Base-by-base conservation (phyloP, 2,797 vertebrate genomes). In the Eupleurogrammus muticus region DNA sequence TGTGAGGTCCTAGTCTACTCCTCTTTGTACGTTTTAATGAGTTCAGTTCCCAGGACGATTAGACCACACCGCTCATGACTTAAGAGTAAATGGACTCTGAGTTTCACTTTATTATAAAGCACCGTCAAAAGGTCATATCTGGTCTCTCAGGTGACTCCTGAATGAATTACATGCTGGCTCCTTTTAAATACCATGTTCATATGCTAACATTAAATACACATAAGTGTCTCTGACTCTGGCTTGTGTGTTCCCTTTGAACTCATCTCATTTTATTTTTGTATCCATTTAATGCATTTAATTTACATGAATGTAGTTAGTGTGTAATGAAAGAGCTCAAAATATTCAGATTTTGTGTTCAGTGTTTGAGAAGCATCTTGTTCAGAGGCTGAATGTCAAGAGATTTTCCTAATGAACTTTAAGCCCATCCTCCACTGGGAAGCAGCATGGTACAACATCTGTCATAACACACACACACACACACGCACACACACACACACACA, bases 381-480 rank as follows among this genome's bases (percentile, higher is more conserved):
- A 61, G 65, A 79, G 83, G 44, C 62, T 87, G 80, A 87, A 87
- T 84, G 83, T 85, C 84, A 87, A 57, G 61, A 82, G 80, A 78
- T 61, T 56, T 81, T 84, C 56, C 73, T 75, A 73, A 77, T 86
- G 82, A 89, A 79, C 90, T 79, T 73, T 73, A 73, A 83, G 77
- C 82, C 57, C 6, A 19, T 74, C 70, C 57, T 85, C 90, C 72
- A 80, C 90, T 91, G 89, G 66, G 85, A 87, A 77, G 64, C 91
- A 90, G 87, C 90, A 35, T 86, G 90, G 66, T 71, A 47, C 59
- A 61, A 82, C 90, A 92, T 91, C 91, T 91, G 90, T 89, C 85
- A 91, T 70, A 91, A 91, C 81, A 92, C 85, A 75, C 56, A 38
- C 79, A 64, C 78, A 69, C 59, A 69, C 20, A 51, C 62, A 38